Base-by-base conservation (phyloP, 2,113 vertebrate species). In the Ondatra zibethicus region DNA sequence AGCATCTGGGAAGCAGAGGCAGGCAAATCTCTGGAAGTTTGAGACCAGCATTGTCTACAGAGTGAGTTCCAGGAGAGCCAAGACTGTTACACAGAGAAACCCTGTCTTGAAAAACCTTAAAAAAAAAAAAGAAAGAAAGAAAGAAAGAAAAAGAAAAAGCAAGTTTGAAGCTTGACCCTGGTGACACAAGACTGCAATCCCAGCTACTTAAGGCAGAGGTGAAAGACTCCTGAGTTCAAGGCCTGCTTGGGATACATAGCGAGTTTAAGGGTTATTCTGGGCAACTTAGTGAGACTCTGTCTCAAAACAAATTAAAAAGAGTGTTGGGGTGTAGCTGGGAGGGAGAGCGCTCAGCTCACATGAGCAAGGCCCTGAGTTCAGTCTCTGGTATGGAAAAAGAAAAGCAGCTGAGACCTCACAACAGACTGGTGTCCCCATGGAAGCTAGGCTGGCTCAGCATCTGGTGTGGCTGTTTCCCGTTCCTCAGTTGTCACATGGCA, bases 401-500 rank as follows among this genome's bases (percentile, higher is more conserved):
- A 84, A 42, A 50, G 55, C 52, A 73, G 33, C 5, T 39, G 42
- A 2, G n/a, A 39, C 23, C 52, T 89, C 52, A 73, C 25, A 2
- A 27, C 45, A 66, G 68, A n/a, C 87, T 76, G 29, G 27, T 66
- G 47, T n/a, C 58, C 88, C 36, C 23, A 23, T 47, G n/a, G 76
- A 91, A 39, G 47, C 65, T 31, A 92, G 14, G 42, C 66, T 85
- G 58, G 58, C 8, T 29, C 39, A 85, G 58, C 81, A 63, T 85
- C 81, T 85, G 81, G n/a, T 17, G 9, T 10, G 27, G n/a, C 58
- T 65, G 52, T 17, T 25, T 89, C 52, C 39, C 33, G 61, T 5
- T 86, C 61, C 5, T 2, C 10, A 2, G 8, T 8, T 17, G 23
- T 66, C 58, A 21, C 29, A 6, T 16, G 31, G 21, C 0, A 0